phyloP scores from a whole-genome alignment of 2,888 invertebrate species.

The Lypha dubia region DNA sequence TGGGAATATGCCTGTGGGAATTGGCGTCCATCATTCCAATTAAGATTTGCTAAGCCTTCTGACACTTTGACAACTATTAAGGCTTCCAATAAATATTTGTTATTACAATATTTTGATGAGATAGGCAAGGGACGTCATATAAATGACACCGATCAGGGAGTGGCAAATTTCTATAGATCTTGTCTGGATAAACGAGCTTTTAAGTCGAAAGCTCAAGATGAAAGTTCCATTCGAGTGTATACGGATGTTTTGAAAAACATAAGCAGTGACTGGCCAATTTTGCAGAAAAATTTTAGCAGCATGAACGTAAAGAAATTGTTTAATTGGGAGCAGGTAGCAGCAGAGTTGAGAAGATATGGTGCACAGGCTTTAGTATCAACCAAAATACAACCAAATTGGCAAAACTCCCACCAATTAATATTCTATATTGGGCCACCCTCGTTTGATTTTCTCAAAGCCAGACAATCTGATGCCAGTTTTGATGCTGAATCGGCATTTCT shows the following conservation, averaged over 20 bases:
- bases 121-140: slow-evolving; percentile 16
- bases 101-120: slow-evolving; percentile 75
- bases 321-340: slow-evolving; percentile 78
- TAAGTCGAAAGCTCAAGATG: slow-evolving; percentile 57
- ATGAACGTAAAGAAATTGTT: slow-evolving; percentile 62
- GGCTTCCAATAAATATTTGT: slow-evolving; percentile 76
- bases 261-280: slow-evolving; percentile 77
- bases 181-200: slow-evolving; percentile 74
- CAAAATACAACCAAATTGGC: slow-evolving; percentile 80
- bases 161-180: slow-evolving; percentile 75
- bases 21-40: slow-evolving; percentile 84
- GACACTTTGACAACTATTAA: slow-evolving; percentile 76
- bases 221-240: slow-evolving; percentile 73
- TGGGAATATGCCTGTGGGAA: slow-evolving; percentile 93
- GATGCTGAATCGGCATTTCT: slow-evolving; percentile 76
- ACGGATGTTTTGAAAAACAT: slow-evolving; percentile 73
- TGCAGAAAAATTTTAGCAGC: slow-evolving; percentile 73
- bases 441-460: slow-evolving; percentile 75
- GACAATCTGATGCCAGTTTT: slow-evolving; percentile 42
- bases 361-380: slow-evolving; percentile 77
- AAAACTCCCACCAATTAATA: slow-evolving; percentile 77
- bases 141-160: slow-evolving; percentile 3
- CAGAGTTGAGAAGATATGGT: slow-evolving; percentile 77
- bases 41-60: slow-evolving; percentile 75
- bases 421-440: slow-evolving; percentile 78